Percentiles rank a stretch among this genome's conserved stretches.
Evolutionary conservation across 2,888 invertebrate genomes (phyloP).

Genomic region (Dynastes hyllus): DNA sequence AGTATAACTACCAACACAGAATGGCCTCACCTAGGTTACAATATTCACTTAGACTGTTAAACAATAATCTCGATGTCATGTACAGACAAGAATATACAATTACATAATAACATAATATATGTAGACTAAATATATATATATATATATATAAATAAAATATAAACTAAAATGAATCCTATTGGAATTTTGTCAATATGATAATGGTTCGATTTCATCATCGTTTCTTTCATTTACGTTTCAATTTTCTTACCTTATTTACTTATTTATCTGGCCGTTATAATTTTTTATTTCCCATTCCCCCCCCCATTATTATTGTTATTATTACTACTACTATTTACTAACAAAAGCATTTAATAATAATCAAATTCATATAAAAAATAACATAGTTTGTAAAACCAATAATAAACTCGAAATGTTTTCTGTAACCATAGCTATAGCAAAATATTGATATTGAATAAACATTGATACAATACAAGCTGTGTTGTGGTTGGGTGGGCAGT

Average conservation of each 20-base stretch:
- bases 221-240: background rate
- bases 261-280: conserved; percentile 37
- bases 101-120: conserved; percentile 44
- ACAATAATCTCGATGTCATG: conserved; percentile 63
- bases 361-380: conserved; percentile 35
- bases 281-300: conserved; percentile 30
- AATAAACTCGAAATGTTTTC: conserved; percentile 56
- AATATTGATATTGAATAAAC: conserved; percentile 62
- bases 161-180: conserved; percentile 19
- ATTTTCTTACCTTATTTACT: conserved; percentile 34
- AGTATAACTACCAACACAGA: conserved; percentile 53
- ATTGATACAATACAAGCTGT: conserved; percentile 65
- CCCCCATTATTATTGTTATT: conserved; percentile 1
- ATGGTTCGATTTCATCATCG: background rate
- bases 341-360: conserved; percentile 13
- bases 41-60: conserved; percentile 59
- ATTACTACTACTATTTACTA: conserved; percentile 1
- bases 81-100: conserved; percentile 58
- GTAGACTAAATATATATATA: conserved; percentile 52
- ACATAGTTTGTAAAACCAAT: conserved; percentile 56
- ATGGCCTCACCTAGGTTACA: conserved; percentile 58
- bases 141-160: conserved; percentile 34
- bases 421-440: conserved; percentile 61
- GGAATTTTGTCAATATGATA: conserved; percentile 17
- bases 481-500: conserved; percentile 65